A percentile compares a stretch with the other conserved stretches of the same genome.
Conservation (phyloP, 2,113 vertebrate species). For the Datnioides undecimradiatus region DNA sequence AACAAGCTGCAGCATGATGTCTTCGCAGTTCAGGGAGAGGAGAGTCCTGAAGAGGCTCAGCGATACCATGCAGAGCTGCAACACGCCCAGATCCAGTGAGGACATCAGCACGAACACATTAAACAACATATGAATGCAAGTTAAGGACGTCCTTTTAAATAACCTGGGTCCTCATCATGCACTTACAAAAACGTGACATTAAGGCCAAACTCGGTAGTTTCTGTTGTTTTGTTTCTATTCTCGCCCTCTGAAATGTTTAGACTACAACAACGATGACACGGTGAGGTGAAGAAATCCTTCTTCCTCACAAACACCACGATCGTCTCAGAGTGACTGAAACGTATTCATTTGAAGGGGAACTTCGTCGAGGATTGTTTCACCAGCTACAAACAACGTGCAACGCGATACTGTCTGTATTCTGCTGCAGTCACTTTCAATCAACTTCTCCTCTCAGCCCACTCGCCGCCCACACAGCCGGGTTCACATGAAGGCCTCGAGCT, state of each 20-base stretch:
- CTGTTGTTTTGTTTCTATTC: not conserved
- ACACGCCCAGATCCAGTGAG: conserved; percentile 5
- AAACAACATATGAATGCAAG: not conserved
- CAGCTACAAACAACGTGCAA: not conserved
- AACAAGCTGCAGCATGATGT: conserved; percentile 95
- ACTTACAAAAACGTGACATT: not conserved
- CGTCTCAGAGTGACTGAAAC: not conserved
- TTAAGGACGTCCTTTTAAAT: not conserved
- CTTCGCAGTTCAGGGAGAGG: conserved; percentile 95
- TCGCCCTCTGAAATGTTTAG: not conserved
- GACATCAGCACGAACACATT: not conserved
- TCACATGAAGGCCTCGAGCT: conserved; percentile 22
- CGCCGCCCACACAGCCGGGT: conserved; percentile 48
- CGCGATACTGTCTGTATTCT: conserved; percentile 8
- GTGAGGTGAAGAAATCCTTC: not conserved
- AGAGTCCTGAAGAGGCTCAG: conserved; percentile 96
- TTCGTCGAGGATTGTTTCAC: not conserved
- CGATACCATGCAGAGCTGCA: conserved; percentile 97
- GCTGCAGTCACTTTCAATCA: conserved; percentile 2
- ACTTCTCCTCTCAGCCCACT: conserved; percentile 41
- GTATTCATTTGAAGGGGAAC: not conserved
- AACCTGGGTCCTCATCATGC: not conserved
- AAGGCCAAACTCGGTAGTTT: not conserved
- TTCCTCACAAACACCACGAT: not conserved
- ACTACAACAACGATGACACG: not conserved